Conservation (phyloP, 2,113 vertebrate genomes). For the Balaenoptera acutorostrata region DNA sequence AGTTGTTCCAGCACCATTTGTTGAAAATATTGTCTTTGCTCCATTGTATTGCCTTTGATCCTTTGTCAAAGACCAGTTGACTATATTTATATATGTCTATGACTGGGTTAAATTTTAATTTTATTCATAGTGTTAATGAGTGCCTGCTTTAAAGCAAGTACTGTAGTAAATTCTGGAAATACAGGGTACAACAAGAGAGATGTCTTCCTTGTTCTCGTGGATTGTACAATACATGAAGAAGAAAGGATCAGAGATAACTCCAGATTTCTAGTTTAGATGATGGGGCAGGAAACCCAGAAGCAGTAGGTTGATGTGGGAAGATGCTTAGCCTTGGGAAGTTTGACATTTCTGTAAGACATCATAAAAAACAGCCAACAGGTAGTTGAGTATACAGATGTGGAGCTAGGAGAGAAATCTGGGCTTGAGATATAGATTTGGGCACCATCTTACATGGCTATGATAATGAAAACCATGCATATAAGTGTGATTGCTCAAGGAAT, state of each 20-base stretch:
- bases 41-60: neutral
- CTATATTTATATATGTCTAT: neutral
- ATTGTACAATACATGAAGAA: neutral
- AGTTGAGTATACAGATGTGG: neutral
- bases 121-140: neutral
- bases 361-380: neutral
- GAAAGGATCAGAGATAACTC: neutral
- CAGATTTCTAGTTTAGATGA: neutral
- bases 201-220: neutral
- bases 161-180: neutral
- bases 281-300: neutral
- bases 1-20: neutral
- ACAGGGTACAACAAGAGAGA: neutral
- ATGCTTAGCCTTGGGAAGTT: neutral
- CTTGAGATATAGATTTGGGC: neutral
- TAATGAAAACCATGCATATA: neutral
- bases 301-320: neutral
- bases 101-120: neutral
- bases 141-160: neutral
- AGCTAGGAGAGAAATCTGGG: neutral
- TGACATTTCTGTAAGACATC: neutral
- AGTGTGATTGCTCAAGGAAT: neutral
- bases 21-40: neutral
- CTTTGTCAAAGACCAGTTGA: neutral
- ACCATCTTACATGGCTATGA: neutral